Evolutionary conservation across 2,888 invertebrate genomes (phyloP), one percentile per base, ranked within the genome.

Genomic region (Diogma glabrata): DNA sequence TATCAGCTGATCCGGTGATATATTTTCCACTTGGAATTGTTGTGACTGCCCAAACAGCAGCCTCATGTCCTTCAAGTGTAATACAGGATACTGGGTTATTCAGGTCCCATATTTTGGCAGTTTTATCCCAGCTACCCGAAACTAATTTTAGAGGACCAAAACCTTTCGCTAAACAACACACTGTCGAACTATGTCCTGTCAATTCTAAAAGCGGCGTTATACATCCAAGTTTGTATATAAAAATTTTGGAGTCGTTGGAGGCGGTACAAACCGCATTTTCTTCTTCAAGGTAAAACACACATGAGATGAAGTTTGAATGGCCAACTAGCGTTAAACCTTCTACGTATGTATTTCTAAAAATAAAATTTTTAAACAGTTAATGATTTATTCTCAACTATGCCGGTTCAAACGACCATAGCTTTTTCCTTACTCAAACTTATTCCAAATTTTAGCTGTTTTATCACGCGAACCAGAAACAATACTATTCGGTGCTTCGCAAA

Each of bases 61-160:
- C 85, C 56, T 78, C 75, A 60, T 89, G 89, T 0, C 86, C 87
- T 54, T 74, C 71, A 8, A 87, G 72, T 1, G 79, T 78, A 53
- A 77, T 64, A 49, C 75, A 71, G 23, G 75, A 69, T 2, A 77
- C 68, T 7, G 72, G 72, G 12, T 74, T 69, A 52, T 73, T 74
- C 3, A 85, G 58, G 48, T 73, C 73, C 94, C 96, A 96, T 46
- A 91, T 72, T 62, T 85, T 83, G 0, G 88, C 92, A 4, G 88
- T 86, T 56, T 78, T 79, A 65, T 97, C 96, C 95, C 96, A 96
- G 46, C 95, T 95, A 38, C 92, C 88, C 63, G 90, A 92, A 50
- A 85, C 68, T 60, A 90, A 72, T 9, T 78, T 72, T 49, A 77
- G 77, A 49, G 72, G 64, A 51, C 68, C 63, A 1, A 69, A 56